These are phyloP conservation scores for Astyanax mexicanus DNA, from an alignment of 2,797 vertebrate species.

Conservation along the genomic window DNA sequence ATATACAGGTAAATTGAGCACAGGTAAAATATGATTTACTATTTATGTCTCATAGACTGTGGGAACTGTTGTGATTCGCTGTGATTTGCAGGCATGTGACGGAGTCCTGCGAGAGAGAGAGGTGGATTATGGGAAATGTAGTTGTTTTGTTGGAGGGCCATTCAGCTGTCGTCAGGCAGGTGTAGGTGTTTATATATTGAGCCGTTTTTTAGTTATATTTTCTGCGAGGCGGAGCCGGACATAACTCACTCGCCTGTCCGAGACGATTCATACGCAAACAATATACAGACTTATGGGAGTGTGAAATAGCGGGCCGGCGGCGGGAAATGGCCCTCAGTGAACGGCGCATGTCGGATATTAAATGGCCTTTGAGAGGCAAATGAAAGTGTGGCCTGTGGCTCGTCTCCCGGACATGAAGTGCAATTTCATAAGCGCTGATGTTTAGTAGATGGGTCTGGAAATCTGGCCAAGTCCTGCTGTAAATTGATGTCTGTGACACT, in stretches of 20 bases:
- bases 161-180: no score
- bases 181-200: no score
- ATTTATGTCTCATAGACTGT: no score
- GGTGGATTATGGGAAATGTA: no score
- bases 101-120: no score
- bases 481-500: conserved; percentile 34
- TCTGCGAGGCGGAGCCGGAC: background rate
- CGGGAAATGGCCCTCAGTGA: conserved; percentile 29
- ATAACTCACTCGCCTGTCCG: background rate
- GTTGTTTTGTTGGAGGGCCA: no score
- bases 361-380: conserved; percentile 37
- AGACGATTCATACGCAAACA: background rate
- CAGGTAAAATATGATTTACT: no score
- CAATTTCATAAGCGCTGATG: conserved; percentile 19
- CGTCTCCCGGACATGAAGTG: conserved; percentile 20
- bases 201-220: no score
- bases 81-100: no score
- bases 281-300: background rate
- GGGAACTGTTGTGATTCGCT: no score
- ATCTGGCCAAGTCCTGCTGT: conserved; percentile 29
- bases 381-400: conserved; percentile 29
- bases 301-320: conserved; percentile 16
- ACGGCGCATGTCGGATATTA: conserved; percentile 11
- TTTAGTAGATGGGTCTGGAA: conserved; percentile 30
- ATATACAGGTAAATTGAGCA: no score